A percentile compares a stretch with the other conserved stretches of the same genome.
Conservation (phyloP, 1,140 invertebrate genomes). For the Papilio xuthus region DNA sequence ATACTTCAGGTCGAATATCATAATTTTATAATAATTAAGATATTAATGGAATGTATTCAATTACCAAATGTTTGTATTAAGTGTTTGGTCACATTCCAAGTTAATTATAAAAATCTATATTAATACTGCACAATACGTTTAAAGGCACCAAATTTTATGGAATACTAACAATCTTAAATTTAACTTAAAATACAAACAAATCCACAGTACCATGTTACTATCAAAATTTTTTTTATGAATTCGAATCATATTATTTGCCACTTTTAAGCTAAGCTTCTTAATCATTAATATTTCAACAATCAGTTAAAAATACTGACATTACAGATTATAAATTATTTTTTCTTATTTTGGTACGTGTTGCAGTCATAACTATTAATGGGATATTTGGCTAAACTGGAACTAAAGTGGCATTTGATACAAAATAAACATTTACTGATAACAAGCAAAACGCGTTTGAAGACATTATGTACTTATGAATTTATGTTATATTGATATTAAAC, state of each 20-base stretch:
- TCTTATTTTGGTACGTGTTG: background rate
- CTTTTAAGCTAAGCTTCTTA: background rate
- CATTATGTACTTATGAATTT: no score
- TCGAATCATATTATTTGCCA: background rate
- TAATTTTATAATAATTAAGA: background rate
- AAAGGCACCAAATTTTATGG: background rate
- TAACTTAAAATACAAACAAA: background rate
- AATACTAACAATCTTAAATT: background rate
- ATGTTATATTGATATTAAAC: no score
- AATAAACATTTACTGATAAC: no score
- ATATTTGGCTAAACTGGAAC: no score
- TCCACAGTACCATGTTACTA: background rate
- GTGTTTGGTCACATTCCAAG: background rate
- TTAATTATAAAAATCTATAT: background rate
- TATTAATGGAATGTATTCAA: conserved; percentile 3
- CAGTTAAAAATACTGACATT: background rate
- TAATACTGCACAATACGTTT: conserved; percentile 3
- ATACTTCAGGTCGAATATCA: background rate
- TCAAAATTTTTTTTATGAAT: background rate
- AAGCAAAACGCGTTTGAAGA: no score
- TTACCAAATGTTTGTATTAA: background rate
- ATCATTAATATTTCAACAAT: background rate
- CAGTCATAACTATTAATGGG: background rate
- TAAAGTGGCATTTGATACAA: no score
- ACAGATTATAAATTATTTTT: background rate